phyloP scores from a whole-genome alignment of 2,888 invertebrate genomes.

The Melieria omissa region DNA sequence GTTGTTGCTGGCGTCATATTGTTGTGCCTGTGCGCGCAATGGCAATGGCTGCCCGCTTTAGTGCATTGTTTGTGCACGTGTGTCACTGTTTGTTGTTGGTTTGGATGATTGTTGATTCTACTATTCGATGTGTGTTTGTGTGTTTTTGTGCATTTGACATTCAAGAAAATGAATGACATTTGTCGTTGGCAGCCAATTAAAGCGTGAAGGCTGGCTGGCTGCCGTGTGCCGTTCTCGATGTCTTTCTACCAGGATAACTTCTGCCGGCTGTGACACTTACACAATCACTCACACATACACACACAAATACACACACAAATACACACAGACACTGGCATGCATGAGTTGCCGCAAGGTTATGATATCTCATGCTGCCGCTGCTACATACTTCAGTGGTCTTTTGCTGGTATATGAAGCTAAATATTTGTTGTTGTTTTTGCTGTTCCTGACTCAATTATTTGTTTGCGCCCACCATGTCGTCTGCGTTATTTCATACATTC shows the following conservation, averaged over 20 bases:
- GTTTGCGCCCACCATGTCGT: too few species aligned
- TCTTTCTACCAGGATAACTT: neutral
- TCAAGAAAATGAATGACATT: conserved; percentile 54
- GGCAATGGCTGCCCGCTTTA: too few species aligned
- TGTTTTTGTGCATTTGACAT: conserved; percentile 48
- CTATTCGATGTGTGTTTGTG: conserved; percentile 32
- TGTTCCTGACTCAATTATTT: too few species aligned
- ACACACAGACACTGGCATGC: conserved; percentile 12
- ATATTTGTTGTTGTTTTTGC: too few species aligned
- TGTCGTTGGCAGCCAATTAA: conserved; percentile 61
- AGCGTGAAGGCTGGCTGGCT: conserved; percentile 65
- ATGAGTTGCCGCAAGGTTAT: too few species aligned
- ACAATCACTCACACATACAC: neutral
- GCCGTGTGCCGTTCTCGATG: conserved; percentile 16
- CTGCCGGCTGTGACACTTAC: too few species aligned
- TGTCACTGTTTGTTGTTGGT: neutral
- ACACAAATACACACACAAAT: conserved; percentile 37
- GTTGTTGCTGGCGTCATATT: conserved; percentile 5
- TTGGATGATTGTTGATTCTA: conserved; percentile 13
- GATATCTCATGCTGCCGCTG: too few species aligned
- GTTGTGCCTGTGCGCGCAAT: neutral
- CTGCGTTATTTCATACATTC: too few species aligned
- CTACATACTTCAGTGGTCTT: too few species aligned
- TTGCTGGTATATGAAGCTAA: too few species aligned
- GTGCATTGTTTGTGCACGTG: too few species aligned